phyloP scores from a whole-genome alignment of 2,797 vertebrate genomes.

The Tolypeutes matacus region DNA sequence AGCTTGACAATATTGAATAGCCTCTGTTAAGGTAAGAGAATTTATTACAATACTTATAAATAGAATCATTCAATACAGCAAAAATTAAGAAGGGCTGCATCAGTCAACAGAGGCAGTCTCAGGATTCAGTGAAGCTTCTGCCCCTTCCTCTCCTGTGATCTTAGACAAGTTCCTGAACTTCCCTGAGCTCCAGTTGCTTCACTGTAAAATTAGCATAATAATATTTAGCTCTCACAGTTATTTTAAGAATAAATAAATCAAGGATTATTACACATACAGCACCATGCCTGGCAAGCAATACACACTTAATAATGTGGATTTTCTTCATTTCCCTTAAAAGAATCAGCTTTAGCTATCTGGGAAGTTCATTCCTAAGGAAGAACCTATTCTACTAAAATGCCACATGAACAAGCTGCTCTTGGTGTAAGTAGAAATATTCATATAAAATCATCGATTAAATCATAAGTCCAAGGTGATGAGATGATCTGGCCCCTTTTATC shows the following conservation, averaged over 20 bases:
- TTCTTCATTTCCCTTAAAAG: constrained; percentile 34
- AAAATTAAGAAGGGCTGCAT: neutral
- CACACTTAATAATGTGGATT: neutral
- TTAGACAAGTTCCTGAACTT: neutral
- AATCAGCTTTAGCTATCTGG: neutral
- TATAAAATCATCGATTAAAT: constrained; percentile 5
- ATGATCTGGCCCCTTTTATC: neutral
- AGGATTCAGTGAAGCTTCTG: neutral
- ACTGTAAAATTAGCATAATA: neutral
- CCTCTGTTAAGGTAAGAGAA: neutral
- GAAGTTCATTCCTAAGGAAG: neutral
- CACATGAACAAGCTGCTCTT: neutral
- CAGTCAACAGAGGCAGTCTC: neutral
- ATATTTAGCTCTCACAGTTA: neutral
- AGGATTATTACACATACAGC: neutral
- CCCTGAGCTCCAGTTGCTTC: neutral
- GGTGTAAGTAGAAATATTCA: neutral
- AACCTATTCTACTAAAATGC: neutral
- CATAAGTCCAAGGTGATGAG: neutral
- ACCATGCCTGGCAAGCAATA: neutral
- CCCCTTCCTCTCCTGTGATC: neutral
- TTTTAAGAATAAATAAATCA: constrained; percentile 57
- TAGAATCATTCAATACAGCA: neutral
- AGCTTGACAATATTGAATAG: constrained; percentile 55
- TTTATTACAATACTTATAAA: constrained; percentile 15